Percentiles rank a stretch among this genome's conserved stretches.
These are phyloP conservation scores for Romanogobio albipinnatus DNA, from an alignment of 2,113 vertebrate genomes.

Conservation along the genomic window DNA sequence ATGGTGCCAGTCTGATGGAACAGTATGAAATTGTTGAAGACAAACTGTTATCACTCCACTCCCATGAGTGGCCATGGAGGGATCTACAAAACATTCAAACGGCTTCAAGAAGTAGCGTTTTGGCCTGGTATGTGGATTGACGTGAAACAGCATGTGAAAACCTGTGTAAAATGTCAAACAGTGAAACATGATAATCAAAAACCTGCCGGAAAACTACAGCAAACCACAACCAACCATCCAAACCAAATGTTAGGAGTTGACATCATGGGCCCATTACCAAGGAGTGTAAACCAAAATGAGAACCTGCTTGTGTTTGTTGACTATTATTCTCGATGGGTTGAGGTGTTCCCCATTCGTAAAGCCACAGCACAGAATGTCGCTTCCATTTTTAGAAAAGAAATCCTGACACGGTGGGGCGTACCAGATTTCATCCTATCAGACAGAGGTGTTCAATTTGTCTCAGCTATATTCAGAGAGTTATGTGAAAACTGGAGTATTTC, in stretches of 20 bases:
- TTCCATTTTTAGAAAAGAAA: neutral
- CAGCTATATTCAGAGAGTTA: neutral
- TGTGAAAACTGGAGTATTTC: neutral
- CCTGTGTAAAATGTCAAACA: too few species aligned
- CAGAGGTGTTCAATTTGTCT: neutral
- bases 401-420: neutral
- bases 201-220: too few species aligned
- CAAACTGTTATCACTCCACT: neutral
- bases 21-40: neutral
- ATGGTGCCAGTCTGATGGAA: neutral
- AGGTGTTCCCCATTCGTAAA: slow-evolving; percentile 19
- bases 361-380: neutral
- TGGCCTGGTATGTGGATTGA: too few species aligned
- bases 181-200: too few species aligned
- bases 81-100: neutral
- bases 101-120: too few species aligned
- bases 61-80: slow-evolving; percentile 27
- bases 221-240: too few species aligned
- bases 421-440: neutral
- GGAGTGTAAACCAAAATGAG: neutral
- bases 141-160: too few species aligned
- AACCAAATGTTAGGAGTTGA: too few species aligned
- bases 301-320: slow-evolving; percentile 5
- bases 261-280: neutral
- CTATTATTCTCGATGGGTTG: slow-evolving; percentile 42